These are phyloP conservation scores for Charina bottae DNA, from an alignment of 2,113 vertebrate species.

Conservation along the genomic window DNA sequence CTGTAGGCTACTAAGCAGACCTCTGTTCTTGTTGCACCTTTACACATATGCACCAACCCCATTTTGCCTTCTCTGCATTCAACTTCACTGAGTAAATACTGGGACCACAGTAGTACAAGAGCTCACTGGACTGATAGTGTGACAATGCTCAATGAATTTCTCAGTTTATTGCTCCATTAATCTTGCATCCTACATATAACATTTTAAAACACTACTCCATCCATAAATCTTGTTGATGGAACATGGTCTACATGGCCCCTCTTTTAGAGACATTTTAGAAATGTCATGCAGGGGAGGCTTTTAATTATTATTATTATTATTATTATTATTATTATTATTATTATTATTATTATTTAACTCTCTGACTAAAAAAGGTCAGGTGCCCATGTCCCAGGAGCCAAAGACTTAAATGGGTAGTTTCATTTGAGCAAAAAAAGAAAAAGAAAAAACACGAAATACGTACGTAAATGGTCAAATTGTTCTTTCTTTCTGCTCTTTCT, in stretches of 20 bases:
- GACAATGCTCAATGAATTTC: neutral
- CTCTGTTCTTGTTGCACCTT: neutral
- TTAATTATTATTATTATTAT: neutral
- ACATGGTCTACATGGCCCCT: neutral
- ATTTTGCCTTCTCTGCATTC: neutral
- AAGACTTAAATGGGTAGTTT: conserved; percentile 11
- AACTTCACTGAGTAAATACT: conserved; percentile 1
- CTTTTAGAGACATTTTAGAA: conserved; percentile 3
- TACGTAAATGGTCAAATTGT: conserved; percentile 17
- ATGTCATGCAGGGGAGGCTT: neutral
- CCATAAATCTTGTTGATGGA: neutral
- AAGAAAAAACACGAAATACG: neutral
- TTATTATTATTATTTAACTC: conserved; percentile 1
- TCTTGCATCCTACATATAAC: neutral
- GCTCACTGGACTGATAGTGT: conserved; percentile 1
- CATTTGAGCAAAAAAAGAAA: conserved; percentile 27
- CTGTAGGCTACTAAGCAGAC: too few species aligned
- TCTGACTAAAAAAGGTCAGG: conserved; percentile 16
- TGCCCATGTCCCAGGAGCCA: neutral
- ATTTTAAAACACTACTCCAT: neutral
- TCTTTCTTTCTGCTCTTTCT: conserved; percentile 43
- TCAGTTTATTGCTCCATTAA: conserved; percentile 13
- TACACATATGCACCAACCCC: neutral
- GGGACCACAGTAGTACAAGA: neutral
- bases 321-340: neutral